Evolutionary conservation across 2,113 vertebrate genomes (phyloP).

Genomic region (Acanthisitta chloris): DNA sequence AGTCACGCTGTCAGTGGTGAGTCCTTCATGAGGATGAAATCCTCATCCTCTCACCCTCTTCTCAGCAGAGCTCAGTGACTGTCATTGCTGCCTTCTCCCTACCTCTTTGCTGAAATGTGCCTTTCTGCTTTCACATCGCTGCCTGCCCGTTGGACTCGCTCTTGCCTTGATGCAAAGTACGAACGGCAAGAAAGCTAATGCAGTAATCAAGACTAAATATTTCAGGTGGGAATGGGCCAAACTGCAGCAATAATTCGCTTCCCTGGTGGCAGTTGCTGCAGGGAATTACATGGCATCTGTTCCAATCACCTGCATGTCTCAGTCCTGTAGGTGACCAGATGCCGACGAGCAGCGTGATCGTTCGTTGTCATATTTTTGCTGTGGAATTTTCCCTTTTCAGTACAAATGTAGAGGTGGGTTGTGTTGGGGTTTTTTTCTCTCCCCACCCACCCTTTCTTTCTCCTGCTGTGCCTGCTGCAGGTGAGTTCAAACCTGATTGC

Average conservation of each 20-base stretch:
- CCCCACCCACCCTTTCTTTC: not conserved
- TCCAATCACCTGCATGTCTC: not conserved
- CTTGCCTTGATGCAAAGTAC: not conserved
- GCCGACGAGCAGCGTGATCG: not conserved
- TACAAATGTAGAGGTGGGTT: not conserved
- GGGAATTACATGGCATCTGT: conserved; percentile 28
- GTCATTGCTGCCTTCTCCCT: not conserved
- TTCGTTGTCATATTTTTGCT: not conserved
- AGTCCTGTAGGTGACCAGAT: conserved; percentile 32
- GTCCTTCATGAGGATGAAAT: conserved; percentile 12
- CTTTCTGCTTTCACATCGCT: conserved; percentile 32
- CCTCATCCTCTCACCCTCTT: not conserved
- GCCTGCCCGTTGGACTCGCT: not conserved
- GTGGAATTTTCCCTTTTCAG: conserved; percentile 9
- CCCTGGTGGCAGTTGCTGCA: not conserved
- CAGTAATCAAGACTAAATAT: conserved; percentile 54
- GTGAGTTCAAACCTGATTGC: not conserved
- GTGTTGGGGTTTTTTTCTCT: not conserved
- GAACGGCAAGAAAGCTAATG: not conserved
- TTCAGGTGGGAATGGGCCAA: conserved; percentile 29
- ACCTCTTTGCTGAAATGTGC: conserved; percentile 4
- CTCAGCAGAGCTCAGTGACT: not conserved
- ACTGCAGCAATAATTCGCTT: conserved; percentile 47
- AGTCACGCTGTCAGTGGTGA: not conserved
- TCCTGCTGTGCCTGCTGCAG: not conserved